Evolutionary conservation across 2,797 vertebrate species (phyloP).

Genomic region (Vireo griseus): DNA sequence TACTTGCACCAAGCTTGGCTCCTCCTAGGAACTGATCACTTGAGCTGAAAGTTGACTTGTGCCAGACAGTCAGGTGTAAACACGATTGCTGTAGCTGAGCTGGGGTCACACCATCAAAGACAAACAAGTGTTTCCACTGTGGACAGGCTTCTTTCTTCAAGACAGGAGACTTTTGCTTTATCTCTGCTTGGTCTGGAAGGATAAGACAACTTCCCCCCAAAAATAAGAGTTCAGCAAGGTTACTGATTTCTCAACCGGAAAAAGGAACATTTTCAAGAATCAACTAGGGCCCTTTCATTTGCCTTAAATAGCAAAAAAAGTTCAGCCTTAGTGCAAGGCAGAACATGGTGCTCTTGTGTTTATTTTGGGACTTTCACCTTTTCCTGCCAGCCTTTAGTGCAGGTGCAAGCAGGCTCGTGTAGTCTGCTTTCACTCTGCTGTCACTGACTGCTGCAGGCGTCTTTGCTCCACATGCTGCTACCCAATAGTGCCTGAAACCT

Average conservation of each 20-base stretch:
- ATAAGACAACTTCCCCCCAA: slow-evolving; percentile 70
- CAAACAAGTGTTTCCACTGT: slow-evolving; percentile 76
- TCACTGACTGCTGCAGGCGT: neutral
- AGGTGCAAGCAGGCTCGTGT: neutral
- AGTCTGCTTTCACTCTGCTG: neutral
- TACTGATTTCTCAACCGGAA: neutral
- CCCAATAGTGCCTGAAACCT: neutral
- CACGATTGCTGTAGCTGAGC: slow-evolving; percentile 66
- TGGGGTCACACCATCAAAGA: slow-evolving; percentile 65
- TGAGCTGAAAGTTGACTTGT: slow-evolving; percentile 59
- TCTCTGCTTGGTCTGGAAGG: slow-evolving; percentile 58
- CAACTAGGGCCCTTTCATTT: neutral
- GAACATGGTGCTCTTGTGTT: neutral
- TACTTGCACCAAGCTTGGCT: slow-evolving; percentile 55
- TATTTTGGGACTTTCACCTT: neutral
- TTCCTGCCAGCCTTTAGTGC: neutral
- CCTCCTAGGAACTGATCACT: slow-evolving; percentile 61
- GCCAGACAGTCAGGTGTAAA: slow-evolving; percentile 74
- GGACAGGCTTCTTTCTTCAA: slow-evolving; percentile 68
- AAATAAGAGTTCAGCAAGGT: neutral
- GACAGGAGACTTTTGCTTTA: slow-evolving; percentile 65
- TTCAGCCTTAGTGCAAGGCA: neutral
- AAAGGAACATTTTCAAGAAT: neutral
- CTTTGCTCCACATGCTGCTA: neutral
- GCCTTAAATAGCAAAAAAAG: neutral